A percentile compares a stretch with the other conserved stretches of the same genome.
phyloP scores from a whole-genome alignment of 2,113 vertebrate species.

The Meles meles region DNA sequence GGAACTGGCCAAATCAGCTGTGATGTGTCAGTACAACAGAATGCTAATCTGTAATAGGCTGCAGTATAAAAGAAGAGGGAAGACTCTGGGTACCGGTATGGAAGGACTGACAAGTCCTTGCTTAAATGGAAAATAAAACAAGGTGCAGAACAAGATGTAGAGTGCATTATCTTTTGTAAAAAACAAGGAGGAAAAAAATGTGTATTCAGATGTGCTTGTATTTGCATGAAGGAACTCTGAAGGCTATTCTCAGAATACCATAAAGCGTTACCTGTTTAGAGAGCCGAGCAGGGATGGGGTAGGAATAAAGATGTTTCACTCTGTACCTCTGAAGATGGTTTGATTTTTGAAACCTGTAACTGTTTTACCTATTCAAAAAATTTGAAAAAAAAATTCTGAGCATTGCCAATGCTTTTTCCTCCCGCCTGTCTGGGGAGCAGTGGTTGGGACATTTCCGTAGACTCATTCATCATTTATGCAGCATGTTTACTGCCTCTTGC shows the following conservation, averaged over 20 bases:
- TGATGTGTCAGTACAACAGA: not conserved
- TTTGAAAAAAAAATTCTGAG: not conserved
- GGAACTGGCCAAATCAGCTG: not conserved
- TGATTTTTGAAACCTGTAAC: constrained; percentile 24
- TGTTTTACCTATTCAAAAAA: constrained; percentile 9
- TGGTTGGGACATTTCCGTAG: not conserved
- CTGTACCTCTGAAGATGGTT: not conserved
- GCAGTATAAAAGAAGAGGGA: not conserved
- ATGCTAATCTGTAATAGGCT: not conserved
- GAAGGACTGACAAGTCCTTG: not conserved
- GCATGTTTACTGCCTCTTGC: not conserved
- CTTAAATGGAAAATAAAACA: not conserved
- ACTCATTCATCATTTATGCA: not conserved
- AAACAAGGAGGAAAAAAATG: not conserved
- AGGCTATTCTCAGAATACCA: not conserved
- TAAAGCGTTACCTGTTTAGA: not conserved
- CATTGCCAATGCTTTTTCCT: not conserved
- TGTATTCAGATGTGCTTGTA: not conserved
- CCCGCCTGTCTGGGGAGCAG: not conserved
- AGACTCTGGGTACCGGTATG: not conserved
- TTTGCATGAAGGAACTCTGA: not conserved
- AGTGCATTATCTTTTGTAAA: not conserved
- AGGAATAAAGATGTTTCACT: not conserved
- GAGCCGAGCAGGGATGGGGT: not conserved
- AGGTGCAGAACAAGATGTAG: not conserved